These are phyloP conservation scores for Gallirallus australis DNA, from an alignment of 2,797 vertebrate genomes.

Conservation along the genomic window DNA sequence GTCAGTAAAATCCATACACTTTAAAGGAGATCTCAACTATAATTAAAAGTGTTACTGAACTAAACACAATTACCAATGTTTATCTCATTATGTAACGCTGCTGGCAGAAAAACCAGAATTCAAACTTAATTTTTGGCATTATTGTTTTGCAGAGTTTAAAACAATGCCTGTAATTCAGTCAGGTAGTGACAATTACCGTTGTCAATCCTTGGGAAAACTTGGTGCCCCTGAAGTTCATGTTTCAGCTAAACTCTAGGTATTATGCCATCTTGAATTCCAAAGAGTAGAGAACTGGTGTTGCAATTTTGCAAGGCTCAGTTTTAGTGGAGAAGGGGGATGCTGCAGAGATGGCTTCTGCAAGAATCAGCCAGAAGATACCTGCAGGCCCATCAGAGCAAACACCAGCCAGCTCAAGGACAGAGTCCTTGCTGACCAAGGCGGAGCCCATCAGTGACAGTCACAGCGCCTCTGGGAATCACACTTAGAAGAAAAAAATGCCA, in stretches of 20 bases:
- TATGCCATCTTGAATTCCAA: not conserved
- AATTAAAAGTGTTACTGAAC: slow-evolving; percentile 77
- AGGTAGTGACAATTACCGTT: not conserved
- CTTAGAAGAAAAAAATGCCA: no score
- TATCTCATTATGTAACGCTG: slow-evolving; percentile 52
- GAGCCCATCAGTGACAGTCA: no score
- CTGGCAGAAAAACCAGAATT: slow-evolving; percentile 11
- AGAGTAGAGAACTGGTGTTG: not conserved
- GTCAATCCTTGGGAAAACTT: not conserved
- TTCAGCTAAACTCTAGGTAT: not conserved
- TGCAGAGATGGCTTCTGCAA: no score
- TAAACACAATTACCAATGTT: slow-evolving; percentile 69
- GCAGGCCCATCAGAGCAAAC: no score
- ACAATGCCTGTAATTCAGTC: slow-evolving; percentile 2
- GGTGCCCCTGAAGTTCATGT: not conserved
- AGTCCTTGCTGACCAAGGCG: no score
- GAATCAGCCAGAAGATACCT: no score
- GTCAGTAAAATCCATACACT: slow-evolving; percentile 68
- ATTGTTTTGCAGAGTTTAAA: slow-evolving; percentile 2
- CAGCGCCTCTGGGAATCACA: no score
- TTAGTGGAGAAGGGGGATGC: no score
- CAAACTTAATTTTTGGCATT: slow-evolving; percentile 15
- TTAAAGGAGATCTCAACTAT: slow-evolving; percentile 59
- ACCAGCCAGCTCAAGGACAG: no score
- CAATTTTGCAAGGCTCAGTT: no score